These are phyloP conservation scores for Zoanthus sociatus DNA, from an alignment of 92 coral and sea anemone genomes.

Conservation along the genomic window DNA sequence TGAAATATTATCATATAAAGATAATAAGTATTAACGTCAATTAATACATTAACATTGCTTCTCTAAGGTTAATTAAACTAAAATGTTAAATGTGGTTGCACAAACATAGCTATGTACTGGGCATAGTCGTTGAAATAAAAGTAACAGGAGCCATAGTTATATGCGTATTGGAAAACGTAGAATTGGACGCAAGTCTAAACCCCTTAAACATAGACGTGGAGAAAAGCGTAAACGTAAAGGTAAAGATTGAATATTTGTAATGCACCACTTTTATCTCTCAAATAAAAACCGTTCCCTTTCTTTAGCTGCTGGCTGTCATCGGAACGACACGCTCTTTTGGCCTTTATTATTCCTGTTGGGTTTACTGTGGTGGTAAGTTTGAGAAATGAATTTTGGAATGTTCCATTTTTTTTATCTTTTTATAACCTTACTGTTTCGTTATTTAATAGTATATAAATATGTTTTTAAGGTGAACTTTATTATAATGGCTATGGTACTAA, in stretches of 20 bases:
- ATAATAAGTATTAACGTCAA: too few species aligned
- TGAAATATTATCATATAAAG: too few species aligned
- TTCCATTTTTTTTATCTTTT: not conserved
- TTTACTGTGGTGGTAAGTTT: constrained; percentile 77
- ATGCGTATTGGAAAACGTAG: not conserved
- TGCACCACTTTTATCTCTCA: not conserved
- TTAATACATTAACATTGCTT: too few species aligned
- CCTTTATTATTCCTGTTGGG: constrained; percentile 82
- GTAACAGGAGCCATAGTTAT: not conserved
- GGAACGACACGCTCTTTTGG: constrained; percentile 73
- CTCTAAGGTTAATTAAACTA: too few species aligned
- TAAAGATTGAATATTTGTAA: not conserved
- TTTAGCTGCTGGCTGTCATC: constrained; percentile 89
- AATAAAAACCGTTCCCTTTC: too few species aligned
- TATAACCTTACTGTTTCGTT: too few species aligned
- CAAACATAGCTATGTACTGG: not conserved
- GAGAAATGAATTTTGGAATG: not conserved
- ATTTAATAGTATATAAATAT: not conserved
- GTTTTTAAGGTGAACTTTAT: constrained; percentile 71
- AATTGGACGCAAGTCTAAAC: not conserved
- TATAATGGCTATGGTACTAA: constrained; percentile 76
- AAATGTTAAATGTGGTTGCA: too few species aligned
- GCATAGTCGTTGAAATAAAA: not conserved
- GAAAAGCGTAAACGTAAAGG: not conserved
- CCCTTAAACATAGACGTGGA: not conserved